Conservation (phyloP, 1,140 invertebrate genomes). For the Drosophila littoralis region DNA sequence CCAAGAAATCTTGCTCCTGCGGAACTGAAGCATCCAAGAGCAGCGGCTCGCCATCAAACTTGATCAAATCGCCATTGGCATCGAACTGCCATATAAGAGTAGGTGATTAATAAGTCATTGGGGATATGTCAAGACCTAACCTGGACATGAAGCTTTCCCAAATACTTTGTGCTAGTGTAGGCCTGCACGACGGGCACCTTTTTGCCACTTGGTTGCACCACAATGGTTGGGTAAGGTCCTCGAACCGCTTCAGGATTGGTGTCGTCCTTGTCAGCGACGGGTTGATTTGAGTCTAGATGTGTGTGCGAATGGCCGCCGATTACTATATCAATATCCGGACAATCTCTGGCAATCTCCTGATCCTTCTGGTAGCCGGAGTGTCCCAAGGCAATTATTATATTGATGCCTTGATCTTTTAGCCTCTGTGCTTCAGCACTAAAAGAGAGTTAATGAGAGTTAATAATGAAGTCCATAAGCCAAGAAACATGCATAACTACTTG, state of each 20-base stretch:
- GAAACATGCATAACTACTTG: slow-evolving; percentile 61
- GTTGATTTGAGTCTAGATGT: slow-evolving; percentile 90
- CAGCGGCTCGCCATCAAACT: slow-evolving; percentile 91
- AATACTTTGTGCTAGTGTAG: slow-evolving; percentile 95
- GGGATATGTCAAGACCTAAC: slow-evolving; percentile 17
- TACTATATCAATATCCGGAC: slow-evolving; percentile 93
- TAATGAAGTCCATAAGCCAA: neutral
- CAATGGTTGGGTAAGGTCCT: slow-evolving; percentile 91
- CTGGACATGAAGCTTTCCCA: slow-evolving; percentile 89
- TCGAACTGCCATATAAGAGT: slow-evolving; percentile 86
- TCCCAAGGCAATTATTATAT: slow-evolving; percentile 94
- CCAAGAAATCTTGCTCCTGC: slow-evolving; percentile 89
- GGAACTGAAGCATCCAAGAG: slow-evolving; percentile 88
- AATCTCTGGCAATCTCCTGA: slow-evolving; percentile 90
- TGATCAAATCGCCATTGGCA: slow-evolving; percentile 88
- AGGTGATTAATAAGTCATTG: neutral
- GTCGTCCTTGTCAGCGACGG: slow-evolving; percentile 85
- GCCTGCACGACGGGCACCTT: slow-evolving; percentile 95
- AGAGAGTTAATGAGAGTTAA: neutral
- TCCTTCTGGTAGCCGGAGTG: slow-evolving; percentile 94
- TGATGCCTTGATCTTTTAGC: slow-evolving; percentile 88
- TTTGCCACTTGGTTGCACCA: slow-evolving; percentile 89
- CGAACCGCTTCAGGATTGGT: slow-evolving; percentile 84
- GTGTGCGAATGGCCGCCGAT: slow-evolving; percentile 96
- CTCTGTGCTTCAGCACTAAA: slow-evolving; percentile 87